Evolutionary conservation across 2,888 invertebrate genomes (phyloP).

Genomic region (Frankliniella fusca): DNA sequence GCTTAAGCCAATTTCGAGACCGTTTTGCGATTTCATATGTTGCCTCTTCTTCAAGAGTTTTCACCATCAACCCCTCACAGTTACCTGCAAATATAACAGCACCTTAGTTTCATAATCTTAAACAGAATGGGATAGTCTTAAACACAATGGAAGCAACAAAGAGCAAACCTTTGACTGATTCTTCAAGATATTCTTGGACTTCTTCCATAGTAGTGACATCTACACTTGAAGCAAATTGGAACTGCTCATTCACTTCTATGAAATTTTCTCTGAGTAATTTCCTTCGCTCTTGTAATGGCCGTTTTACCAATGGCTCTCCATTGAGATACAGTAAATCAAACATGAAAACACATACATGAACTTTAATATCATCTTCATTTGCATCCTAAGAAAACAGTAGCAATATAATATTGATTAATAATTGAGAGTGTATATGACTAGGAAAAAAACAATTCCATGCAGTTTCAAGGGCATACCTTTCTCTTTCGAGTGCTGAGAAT

Average conservation of each 20-base stretch:
- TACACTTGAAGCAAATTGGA: constrained; percentile 78
- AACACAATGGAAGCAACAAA: neutral
- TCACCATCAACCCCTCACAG: constrained; percentile 99
- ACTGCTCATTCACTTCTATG: constrained; percentile 68
- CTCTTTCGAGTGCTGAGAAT: constrained; percentile 90
- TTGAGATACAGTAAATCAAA: constrained; percentile 94
- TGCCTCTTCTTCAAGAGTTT: constrained; percentile 82
- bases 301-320: constrained; percentile 73
- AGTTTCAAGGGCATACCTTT: constrained; percentile 58
- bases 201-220: constrained; percentile 86
- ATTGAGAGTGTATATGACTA: neutral
- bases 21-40: constrained; percentile 96
- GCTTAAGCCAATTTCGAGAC: constrained; percentile 89
- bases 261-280: constrained; percentile 67
- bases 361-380: constrained; percentile 68
- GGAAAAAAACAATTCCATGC: neutral
- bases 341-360: constrained; percentile 91
- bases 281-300: constrained; percentile 72
- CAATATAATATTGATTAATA: constrained; percentile 17
- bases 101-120: neutral
- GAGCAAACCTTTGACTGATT: constrained; percentile 74
- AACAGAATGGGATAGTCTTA: too few relatives aligned
- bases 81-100: constrained; percentile 57
- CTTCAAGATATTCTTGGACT: constrained; percentile 89
- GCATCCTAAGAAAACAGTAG: constrained; percentile 57